These are phyloP conservation scores for Pyrrhia umbra DNA, from an alignment of 2,888 invertebrate species.

Conservation along the genomic window DNA sequence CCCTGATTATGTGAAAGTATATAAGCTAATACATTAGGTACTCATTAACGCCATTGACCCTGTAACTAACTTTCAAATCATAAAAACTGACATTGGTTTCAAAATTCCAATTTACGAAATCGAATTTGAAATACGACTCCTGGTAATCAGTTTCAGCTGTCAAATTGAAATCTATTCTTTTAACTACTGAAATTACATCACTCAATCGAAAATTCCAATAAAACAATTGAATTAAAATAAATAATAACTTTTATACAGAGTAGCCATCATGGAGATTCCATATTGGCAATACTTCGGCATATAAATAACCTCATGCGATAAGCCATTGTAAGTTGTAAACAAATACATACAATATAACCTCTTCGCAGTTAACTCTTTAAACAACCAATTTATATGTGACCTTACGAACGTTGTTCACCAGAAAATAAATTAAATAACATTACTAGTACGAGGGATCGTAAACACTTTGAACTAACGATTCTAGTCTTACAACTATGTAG, in stretches of 20 bases:
- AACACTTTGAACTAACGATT: slow-evolving; percentile 45
- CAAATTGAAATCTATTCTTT: slow-evolving; percentile 35
- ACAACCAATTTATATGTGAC: slow-evolving; percentile 58
- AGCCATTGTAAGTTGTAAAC: slow-evolving; percentile 30
- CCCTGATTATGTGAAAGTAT: neutral
- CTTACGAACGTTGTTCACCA: slow-evolving; percentile 47
- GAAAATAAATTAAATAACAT: slow-evolving; percentile 59
- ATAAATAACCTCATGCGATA: slow-evolving; percentile 28
- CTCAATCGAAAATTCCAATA: slow-evolving; percentile 5
- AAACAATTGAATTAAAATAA: slow-evolving; percentile 5
- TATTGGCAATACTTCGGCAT: slow-evolving; percentile 28
- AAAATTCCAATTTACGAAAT: slow-evolving; percentile 27
- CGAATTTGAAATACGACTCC: slow-evolving; percentile 37
- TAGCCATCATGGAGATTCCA: slow-evolving; percentile 29
- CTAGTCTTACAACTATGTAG: slow-evolving; percentile 17
- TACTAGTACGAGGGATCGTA: slow-evolving; percentile 46
- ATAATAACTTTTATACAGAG: slow-evolving; percentile 10
- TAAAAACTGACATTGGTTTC: slow-evolving; percentile 12
- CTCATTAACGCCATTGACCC: slow-evolving; percentile 7
- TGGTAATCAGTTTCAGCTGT: slow-evolving; percentile 46
- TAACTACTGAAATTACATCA: slow-evolving; percentile 50
- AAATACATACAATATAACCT: slow-evolving; percentile 43
- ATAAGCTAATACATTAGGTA: neutral
- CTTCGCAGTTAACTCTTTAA: slow-evolving; percentile 48
- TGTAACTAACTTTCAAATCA: slow-evolving; percentile 36